Percentiles rank a stretch among this genome's conserved stretches.
These are phyloP conservation scores for Vanessa tameamea DNA, from an alignment of 1,140 invertebrate species.

Conservation along the genomic window DNA sequence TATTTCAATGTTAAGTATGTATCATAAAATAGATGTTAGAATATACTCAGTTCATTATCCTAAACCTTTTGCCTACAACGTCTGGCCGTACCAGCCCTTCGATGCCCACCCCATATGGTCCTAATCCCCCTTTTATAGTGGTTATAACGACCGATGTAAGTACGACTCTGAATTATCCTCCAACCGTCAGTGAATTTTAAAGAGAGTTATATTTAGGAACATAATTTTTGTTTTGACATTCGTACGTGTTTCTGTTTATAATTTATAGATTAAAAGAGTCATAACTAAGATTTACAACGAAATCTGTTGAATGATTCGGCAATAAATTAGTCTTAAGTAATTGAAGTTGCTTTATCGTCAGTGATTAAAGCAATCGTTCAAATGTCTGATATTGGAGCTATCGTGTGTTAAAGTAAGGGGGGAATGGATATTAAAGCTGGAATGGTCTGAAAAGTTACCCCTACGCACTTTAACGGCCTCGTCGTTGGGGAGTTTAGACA, in stretches of 20 bases:
- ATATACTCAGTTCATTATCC: slow-evolving; percentile 30
- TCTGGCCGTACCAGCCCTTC: slow-evolving; percentile 21
- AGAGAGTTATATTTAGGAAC: slow-evolving; percentile 29
- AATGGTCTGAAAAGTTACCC: slow-evolving; percentile 18
- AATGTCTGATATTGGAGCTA: neutral
- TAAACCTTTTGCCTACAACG: slow-evolving; percentile 31
- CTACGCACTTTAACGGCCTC: slow-evolving; percentile 6
- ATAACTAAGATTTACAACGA: slow-evolving; percentile 12
- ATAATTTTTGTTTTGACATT: slow-evolving; percentile 36
- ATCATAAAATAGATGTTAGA: slow-evolving; percentile 26
- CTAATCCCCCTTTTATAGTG: slow-evolving; percentile 40
- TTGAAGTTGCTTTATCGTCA: slow-evolving; percentile 1
- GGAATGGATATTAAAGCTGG: slow-evolving; percentile 20
- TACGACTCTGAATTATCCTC: slow-evolving; percentile 33
- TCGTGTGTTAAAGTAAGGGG: neutral
- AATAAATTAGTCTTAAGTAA: slow-evolving; percentile 18
- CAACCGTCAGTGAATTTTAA: slow-evolving; percentile 35
- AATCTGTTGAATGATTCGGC: slow-evolving; percentile 8
- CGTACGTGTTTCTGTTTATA: slow-evolving; percentile 29
- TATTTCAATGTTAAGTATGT: slow-evolving; percentile 2
- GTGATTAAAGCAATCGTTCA: neutral
- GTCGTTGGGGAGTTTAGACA: slow-evolving; percentile 35
- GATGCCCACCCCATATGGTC: slow-evolving; percentile 28
- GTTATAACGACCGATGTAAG: slow-evolving; percentile 32
- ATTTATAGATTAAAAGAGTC: slow-evolving; percentile 20